Conservation (phyloP, 2,888 invertebrate species). For the Dasysyrphus tricinctus region DNA sequence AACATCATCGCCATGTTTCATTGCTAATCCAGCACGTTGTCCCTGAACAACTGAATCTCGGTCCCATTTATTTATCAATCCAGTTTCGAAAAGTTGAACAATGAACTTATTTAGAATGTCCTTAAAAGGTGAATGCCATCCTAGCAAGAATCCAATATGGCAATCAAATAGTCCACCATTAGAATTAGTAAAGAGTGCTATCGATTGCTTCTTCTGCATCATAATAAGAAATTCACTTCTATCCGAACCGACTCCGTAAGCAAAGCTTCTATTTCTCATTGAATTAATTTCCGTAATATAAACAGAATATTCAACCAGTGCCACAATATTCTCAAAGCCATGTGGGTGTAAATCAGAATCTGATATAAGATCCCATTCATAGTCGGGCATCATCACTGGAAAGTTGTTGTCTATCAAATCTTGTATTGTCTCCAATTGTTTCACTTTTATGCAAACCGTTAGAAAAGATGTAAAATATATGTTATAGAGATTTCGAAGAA, state of each 20-base stretch:
- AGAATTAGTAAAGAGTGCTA: not conserved
- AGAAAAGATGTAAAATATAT: conserved; percentile 44
- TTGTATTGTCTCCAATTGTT: conserved; percentile 34
- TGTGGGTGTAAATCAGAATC: not conserved
- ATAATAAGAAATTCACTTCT: conserved; percentile 3
- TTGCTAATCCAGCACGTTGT: not conserved
- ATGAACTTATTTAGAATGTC: conserved; percentile 24
- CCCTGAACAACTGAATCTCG: not conserved
- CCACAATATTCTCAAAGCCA: conserved; percentile 19
- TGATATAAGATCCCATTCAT: conserved; percentile 5
- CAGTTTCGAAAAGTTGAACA: conserved; percentile 26
- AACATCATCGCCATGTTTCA: not conserved
- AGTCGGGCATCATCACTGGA: conserved; percentile 19
- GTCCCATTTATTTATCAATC: conserved; percentile 35
- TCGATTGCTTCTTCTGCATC: not conserved
- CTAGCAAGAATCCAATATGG: not conserved
- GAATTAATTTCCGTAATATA: not conserved
- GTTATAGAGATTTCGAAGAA: conserved; percentile 24
- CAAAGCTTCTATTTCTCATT: conserved; percentile 27
- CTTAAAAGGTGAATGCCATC: conserved; percentile 10
- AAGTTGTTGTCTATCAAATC: conserved; percentile 45
- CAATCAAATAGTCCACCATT: not conserved
- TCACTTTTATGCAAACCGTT: conserved; percentile 35
- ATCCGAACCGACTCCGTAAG: conserved; percentile 16
- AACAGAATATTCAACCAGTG: not conserved